Conservation (phyloP, 2,888 invertebrate genomes). For the Harpalus rufipes region DNA sequence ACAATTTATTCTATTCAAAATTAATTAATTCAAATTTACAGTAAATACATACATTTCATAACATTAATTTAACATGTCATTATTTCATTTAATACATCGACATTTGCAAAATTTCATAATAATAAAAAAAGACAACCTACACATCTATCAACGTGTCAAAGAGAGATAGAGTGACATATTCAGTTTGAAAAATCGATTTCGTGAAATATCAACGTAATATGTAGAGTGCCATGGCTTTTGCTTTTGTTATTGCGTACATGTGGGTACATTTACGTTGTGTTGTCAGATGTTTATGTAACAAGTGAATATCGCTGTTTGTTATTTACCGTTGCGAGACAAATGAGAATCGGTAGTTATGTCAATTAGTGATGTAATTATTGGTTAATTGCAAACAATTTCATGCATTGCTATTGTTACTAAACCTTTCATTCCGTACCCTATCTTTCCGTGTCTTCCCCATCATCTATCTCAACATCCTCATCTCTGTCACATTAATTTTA, state of each 20-base stretch:
- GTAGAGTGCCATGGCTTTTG: slow-evolving; percentile 5
- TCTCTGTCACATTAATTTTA: no score
- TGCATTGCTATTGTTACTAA: background rate
- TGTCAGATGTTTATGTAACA: slow-evolving; percentile 22
- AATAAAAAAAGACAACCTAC: background rate
- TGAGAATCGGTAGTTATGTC: slow-evolving; percentile 46
- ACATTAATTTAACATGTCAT: slow-evolving; percentile 7
- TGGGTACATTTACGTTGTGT: slow-evolving; percentile 3
- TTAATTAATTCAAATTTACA: background rate
- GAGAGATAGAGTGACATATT: background rate
- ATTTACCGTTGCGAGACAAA: slow-evolving; percentile 55
- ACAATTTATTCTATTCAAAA: background rate
- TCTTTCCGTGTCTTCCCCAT: no score
- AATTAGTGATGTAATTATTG: slow-evolving; percentile 47
- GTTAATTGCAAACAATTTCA: slow-evolving; percentile 30
- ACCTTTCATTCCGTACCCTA: no score
- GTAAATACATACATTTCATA: slow-evolving; percentile 4
- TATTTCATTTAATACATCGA: slow-evolving; percentile 35
- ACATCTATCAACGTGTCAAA: background rate
- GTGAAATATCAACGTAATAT: slow-evolving; percentile 30
- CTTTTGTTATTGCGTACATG: slow-evolving; percentile 5
- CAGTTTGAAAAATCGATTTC: background rate
- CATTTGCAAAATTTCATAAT: slow-evolving; percentile 31
- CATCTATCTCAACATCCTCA: no score
- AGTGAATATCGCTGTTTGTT: slow-evolving; percentile 26